Evolutionary conservation across 2,113 vertebrate genomes (phyloP).

Genomic region (Brachypteracias leptosomus): DNA sequence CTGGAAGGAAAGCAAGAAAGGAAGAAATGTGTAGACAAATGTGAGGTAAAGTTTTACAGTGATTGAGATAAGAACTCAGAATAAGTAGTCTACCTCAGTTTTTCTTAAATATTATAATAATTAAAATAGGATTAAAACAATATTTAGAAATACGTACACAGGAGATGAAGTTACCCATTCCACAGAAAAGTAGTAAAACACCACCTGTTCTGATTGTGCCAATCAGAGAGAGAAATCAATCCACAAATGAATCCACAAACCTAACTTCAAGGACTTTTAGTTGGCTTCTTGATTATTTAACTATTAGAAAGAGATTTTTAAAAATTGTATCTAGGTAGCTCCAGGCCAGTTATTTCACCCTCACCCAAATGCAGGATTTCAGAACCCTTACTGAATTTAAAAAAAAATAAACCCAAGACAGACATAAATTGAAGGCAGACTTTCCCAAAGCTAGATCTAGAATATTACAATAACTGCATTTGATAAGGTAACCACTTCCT

Average conservation of each 20-base stretch:
- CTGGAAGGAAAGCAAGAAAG: neutral
- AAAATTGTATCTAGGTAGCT: neutral
- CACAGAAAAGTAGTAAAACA: neutral
- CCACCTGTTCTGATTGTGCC: neutral
- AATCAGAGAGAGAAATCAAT: neutral
- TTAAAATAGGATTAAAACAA: neutral
- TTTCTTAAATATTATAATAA: neutral
- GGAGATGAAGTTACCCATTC: neutral
- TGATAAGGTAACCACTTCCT: neutral
- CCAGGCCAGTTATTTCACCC: neutral
- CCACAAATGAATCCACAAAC: neutral
- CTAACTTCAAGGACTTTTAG: neutral
- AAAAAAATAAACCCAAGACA: neutral
- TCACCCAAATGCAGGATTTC: neutral
- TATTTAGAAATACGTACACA: neutral
- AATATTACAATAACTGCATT: neutral
- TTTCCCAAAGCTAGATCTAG: neutral
- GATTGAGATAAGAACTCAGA: neutral
- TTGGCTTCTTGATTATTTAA: neutral
- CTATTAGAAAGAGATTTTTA: neutral
- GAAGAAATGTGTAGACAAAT: neutral
- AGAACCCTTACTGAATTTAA: neutral
- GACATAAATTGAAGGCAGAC: neutral
- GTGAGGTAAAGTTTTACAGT: neutral
- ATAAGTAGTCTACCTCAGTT: neutral